phyloP scores from a whole-genome alignment of 2,888 invertebrate species.

The Pecten maximus region DNA sequence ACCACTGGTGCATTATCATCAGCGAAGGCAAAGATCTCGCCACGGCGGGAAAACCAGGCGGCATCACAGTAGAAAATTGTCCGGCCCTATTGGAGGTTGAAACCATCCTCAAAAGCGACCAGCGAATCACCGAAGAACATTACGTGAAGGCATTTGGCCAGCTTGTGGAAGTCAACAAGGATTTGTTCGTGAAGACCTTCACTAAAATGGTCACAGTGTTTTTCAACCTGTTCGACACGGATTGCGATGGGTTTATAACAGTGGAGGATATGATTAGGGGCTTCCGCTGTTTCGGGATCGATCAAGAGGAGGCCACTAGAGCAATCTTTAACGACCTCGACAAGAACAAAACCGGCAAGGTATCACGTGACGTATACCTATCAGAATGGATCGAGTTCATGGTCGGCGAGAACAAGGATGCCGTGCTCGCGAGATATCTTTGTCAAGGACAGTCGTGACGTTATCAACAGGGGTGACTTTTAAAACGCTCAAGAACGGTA shows the following conservation, averaged over 20 bases:
- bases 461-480: neutral
- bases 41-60: neutral
- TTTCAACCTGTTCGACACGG: neutral
- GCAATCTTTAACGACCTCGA: neutral
- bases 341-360: neutral
- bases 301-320: neutral
- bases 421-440: neutral
- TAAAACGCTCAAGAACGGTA: neutral
- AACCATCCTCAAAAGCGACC: neutral
- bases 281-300: neutral
- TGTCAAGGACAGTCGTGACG: conserved; percentile 12
- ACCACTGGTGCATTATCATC: neutral
- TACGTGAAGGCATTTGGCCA: neutral
- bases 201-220: neutral
- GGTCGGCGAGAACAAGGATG: neutral
- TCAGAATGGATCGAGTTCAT: neutral
- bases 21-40: neutral
- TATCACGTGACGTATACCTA: neutral
- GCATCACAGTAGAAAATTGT: neutral
- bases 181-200: neutral
- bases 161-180: neutral
- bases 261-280: neutral
- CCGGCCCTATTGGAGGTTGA: neutral
- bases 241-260: neutral
- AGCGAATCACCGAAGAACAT: neutral